Evolutionary conservation across 2,113 vertebrate species (phyloP), one percentile per base, ranked within the genome.

Genomic region (Seriola dumerili): DNA sequence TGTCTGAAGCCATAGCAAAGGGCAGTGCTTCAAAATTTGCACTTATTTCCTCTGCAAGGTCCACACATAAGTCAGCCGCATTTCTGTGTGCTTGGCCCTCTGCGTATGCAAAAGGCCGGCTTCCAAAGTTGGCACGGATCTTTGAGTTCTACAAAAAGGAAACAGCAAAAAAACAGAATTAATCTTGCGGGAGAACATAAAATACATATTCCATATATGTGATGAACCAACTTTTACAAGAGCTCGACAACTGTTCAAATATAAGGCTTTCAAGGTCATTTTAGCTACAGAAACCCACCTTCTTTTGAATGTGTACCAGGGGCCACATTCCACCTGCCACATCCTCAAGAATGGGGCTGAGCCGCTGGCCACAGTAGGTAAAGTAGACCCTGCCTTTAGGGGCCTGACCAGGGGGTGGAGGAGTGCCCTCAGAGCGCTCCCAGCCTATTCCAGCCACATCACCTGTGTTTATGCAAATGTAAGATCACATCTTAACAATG

Each of bases 321-420:
- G 98, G 98, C 98, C 98, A 99, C 98, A 99, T 99, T 66, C 98
- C 98, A 69, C 98, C 98, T 16, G 97, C 97, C 63, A 99, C 98
- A 36, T 99, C 98, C 75, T 99, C 98, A 0, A 99, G 94, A 69
- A 96, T 96, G 0, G 98, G 97, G n/a, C 94, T 88, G 8, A 99
- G 97, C 16, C 97, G 95, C 89, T 99, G 98, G 14, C 98, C 98
- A 46, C 98, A 98, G 69, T 99, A 99, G 0, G 98, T 99, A 69
- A 99, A 99, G 93, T 99, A 99, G n/a, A 99, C 98, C 32, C 97
- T 95, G 85, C 98, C 98, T 86, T 99, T 99, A 68, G 98, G 95
- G 21, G 98, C 97, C 93, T 99, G 98, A 8, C 98, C 98, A 0
- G 97, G 98, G 11, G 98, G 97, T 3, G 98, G 98, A 0, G 98